A percentile compares a stretch with the other conserved stretches of the same genome.
Conservation (phyloP, 2,797 vertebrate species). For the Diceros bicornis region DNA sequence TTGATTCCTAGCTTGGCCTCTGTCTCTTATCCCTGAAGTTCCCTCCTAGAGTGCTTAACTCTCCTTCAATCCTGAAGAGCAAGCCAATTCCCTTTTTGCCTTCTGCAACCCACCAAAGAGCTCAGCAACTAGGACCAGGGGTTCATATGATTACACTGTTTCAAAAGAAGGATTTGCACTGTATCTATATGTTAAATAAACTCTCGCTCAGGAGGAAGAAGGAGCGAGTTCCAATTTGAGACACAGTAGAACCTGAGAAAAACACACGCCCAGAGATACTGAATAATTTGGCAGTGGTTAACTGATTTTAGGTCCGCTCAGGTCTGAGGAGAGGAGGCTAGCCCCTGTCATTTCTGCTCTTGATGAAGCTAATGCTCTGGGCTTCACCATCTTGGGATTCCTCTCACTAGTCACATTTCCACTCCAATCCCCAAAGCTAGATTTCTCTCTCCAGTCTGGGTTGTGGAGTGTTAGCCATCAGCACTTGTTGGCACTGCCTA, state of each 20-base stretch:
- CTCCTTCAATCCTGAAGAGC: neutral
- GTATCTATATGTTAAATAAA: neutral
- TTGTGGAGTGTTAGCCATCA: neutral
- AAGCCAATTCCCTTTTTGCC: neutral
- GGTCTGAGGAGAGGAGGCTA: neutral
- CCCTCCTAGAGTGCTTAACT: neutral
- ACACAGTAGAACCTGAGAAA: neutral
- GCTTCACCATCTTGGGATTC: neutral
- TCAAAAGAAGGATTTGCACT: neutral
- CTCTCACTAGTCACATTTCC: neutral
- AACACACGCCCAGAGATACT: neutral
- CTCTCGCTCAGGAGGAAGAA: neutral
- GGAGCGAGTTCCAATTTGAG: neutral
- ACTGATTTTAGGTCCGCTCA: neutral
- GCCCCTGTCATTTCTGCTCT: neutral
- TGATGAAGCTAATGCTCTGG: neutral
- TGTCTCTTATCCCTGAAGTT: neutral
- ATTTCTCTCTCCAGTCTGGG: neutral
- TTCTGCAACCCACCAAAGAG: neutral
- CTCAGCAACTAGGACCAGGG: neutral
- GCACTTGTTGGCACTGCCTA: neutral
- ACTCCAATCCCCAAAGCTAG: neutral
- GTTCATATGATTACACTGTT: neutral
- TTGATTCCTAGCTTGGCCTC: neutral
- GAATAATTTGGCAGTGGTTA: neutral